These are phyloP conservation scores for Dasysyrphus albostriatus DNA, from an alignment of 2,888 invertebrate species.

Conservation along the genomic window DNA sequence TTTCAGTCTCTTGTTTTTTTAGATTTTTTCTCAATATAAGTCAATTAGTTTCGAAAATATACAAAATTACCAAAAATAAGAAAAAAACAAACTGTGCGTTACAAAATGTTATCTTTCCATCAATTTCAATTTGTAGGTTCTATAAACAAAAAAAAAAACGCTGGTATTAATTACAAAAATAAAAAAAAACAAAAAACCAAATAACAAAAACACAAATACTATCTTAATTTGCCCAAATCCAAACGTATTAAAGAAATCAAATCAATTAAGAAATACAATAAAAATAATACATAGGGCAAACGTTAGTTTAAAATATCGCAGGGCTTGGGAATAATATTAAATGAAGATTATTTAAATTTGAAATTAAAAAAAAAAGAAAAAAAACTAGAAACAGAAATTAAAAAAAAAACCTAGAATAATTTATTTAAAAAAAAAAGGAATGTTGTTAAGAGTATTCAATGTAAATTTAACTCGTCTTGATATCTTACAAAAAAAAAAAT, in stretches of 20 bases:
- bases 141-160: slow-evolving; percentile 52
- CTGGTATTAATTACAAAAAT: slow-evolving; percentile 52
- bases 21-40: slow-evolving; percentile 81
- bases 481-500: slow-evolving; percentile 58
- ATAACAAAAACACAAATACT: slow-evolving; percentile 49
- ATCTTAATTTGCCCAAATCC: slow-evolving; percentile 71
- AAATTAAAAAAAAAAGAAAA: slow-evolving; percentile 44
- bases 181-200: slow-evolving; percentile 26
- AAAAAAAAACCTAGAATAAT: slow-evolving; percentile 61
- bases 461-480: slow-evolving; percentile 74
- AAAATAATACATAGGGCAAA: slow-evolving; percentile 61
- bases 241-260: slow-evolving; percentile 63
- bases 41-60: slow-evolving; percentile 78
- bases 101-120: slow-evolving; percentile 58
- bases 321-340: slow-evolving; percentile 67
- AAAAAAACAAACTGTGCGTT: slow-evolving; percentile 20
- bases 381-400: slow-evolving; percentile 26
- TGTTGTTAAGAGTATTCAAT: slow-evolving; percentile 73
- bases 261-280: slow-evolving; percentile 73
- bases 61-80: slow-evolving; percentile 56
- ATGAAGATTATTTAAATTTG: slow-evolving; percentile 47
- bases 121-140: slow-evolving; percentile 62
- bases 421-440: slow-evolving; percentile 59
- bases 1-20: slow-evolving; percentile 46
- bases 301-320: slow-evolving; percentile 68